phyloP scores from a whole-genome alignment of 2,797 vertebrate species.

The Rhinatrema bivittatum region DNA sequence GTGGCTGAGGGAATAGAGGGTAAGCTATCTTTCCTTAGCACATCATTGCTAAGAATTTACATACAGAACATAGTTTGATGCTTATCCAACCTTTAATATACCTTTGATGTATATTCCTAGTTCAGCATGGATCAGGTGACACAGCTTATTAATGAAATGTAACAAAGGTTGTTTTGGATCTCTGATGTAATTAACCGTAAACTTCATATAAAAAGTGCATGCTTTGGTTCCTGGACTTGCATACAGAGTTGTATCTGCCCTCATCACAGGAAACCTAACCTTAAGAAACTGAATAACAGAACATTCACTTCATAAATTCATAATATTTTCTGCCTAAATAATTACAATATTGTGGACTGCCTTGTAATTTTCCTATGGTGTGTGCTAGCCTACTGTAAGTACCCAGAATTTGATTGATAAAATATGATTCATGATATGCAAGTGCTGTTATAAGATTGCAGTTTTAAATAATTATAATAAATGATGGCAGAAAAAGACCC shows the following conservation, averaged over 20 bases:
- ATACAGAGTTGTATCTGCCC: slow-evolving; percentile 1
- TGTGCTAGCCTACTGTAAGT: neutral
- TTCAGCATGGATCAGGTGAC: slow-evolving; percentile 60
- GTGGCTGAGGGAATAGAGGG: slow-evolving; percentile 75
- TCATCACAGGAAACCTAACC: slow-evolving; percentile 15
- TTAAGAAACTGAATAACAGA: slow-evolving; percentile 12
- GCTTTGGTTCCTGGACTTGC: slow-evolving; percentile 27
- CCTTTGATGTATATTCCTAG: slow-evolving; percentile 73
- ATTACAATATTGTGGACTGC: neutral
- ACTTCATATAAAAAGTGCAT: slow-evolving; percentile 31
- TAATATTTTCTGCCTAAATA: neutral
- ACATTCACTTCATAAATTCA: slow-evolving; percentile 10
- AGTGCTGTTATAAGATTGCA: fast-evolving
- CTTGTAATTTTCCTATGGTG: neutral
- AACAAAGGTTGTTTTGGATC: slow-evolving; percentile 60
- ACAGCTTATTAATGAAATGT: slow-evolving; percentile 57
- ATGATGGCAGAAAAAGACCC: no score
- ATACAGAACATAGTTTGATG: slow-evolving; percentile 85
- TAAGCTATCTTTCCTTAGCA: slow-evolving; percentile 76
- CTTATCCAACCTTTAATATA: slow-evolving; percentile 85
- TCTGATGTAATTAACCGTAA: slow-evolving; percentile 73
- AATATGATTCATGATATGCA: slow-evolving; percentile 1
- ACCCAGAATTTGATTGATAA: slow-evolving; percentile 4
- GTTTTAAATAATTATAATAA: neutral
- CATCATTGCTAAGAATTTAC: slow-evolving; percentile 84